Conservation (phyloP, 2,888 invertebrate species). For the Acronicta psi region DNA sequence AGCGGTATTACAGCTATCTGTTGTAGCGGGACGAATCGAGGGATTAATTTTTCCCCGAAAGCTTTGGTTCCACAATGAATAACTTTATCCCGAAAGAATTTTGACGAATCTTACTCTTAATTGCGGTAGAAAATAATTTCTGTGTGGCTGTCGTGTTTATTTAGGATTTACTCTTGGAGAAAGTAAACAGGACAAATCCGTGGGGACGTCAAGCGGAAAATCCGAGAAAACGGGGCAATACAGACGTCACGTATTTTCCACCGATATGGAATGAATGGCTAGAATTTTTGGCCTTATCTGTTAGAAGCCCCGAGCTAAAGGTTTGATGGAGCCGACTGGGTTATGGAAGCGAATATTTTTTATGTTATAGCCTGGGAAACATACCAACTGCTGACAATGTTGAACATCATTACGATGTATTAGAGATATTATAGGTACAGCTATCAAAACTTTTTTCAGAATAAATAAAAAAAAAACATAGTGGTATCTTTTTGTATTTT, state of each 20-base stretch:
- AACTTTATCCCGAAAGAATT: constrained; percentile 29
- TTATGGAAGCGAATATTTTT: not conserved
- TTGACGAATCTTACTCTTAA: constrained; percentile 39
- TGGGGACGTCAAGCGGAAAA: constrained; percentile 33
- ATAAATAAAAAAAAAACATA: too few species aligned
- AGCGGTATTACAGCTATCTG: constrained; percentile 38
- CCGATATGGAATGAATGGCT: constrained; percentile 50
- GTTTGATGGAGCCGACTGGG: constrained; percentile 30
- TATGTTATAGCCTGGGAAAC: not conserved
- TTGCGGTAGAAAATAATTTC: constrained; percentile 43
- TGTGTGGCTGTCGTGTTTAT: constrained; percentile 44
- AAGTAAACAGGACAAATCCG: constrained; percentile 54
- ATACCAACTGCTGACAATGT: not conserved
- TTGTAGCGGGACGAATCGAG: constrained; percentile 26
- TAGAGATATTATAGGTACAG: too few species aligned
- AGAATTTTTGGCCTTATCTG: constrained; percentile 44
- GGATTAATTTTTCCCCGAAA: constrained; percentile 32
- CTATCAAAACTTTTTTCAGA: not conserved
- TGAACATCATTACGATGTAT: not conserved
- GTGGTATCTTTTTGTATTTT: too few species aligned
- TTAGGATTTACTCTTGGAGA: constrained; percentile 48
- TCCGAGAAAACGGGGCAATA: constrained; percentile 39
- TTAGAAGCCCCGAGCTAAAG: constrained; percentile 22
- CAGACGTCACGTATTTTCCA: constrained; percentile 46
- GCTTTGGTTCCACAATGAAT: constrained; percentile 39